Evolutionary conservation across 2,888 invertebrate species (phyloP).

Genomic region (Lithophane ornitopus): DNA sequence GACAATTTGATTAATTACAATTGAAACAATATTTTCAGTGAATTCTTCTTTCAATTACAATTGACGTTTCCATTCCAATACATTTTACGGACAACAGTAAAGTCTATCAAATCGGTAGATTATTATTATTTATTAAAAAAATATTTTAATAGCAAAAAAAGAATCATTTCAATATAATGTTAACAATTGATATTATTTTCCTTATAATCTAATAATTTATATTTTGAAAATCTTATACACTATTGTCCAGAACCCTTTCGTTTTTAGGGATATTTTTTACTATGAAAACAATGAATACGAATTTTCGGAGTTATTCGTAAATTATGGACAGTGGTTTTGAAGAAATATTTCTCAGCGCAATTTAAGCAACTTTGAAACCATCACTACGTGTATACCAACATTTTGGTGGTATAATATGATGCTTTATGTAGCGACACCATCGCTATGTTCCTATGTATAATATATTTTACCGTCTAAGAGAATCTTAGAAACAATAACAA

Average conservation of each 20-base stretch:
- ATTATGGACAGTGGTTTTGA: not conserved
- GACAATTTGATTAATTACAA: constrained; percentile 21
- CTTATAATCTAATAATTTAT: constrained; percentile 67
- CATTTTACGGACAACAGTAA: constrained; percentile 57
- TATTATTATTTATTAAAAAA: constrained; percentile 44
- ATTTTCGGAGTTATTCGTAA: not conserved
- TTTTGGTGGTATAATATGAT: not conserved
- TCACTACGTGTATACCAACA: no score
- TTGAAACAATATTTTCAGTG: not conserved
- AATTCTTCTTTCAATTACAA: constrained; percentile 13
- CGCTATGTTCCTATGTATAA: not conserved
- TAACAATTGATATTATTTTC: constrained; percentile 68
- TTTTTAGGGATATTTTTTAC: constrained; percentile 13
- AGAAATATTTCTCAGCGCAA: not conserved
- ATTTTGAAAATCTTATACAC: constrained; percentile 66
- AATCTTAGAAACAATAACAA: not conserved
- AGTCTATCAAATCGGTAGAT: constrained; percentile 61
- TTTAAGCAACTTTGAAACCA: constrained; percentile 1
- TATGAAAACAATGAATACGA: constrained; percentile 22
- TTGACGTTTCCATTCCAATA: constrained; percentile 23
- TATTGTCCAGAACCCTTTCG: constrained; percentile 52
- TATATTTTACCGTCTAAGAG: not conserved
- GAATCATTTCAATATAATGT: constrained; percentile 64
- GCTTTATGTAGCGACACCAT: not conserved
- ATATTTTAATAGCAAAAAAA: constrained; percentile 51